A percentile compares a stretch with the other conserved stretches of the same genome.
Evolutionary conservation across 2,797 vertebrate genomes (phyloP).

Genomic region (Cottoperca gobio): DNA sequence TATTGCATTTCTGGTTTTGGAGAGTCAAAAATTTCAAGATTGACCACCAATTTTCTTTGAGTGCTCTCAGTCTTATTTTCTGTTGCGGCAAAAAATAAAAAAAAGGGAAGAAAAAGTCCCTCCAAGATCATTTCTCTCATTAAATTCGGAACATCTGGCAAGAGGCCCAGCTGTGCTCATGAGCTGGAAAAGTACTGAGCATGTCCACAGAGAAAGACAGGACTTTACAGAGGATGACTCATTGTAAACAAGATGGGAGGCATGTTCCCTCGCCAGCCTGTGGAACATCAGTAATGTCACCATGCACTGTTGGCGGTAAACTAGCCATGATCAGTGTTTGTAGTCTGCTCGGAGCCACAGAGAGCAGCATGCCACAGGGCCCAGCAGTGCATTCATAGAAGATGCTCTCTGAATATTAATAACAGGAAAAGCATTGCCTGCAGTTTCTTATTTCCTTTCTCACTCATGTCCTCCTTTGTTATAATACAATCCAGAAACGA

Average conservation of each 20-base stretch:
- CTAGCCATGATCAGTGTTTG: slow-evolving; percentile 63
- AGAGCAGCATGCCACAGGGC: slow-evolving; percentile 53
- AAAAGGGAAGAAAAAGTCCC: slow-evolving; percentile 33
- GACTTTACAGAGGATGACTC: slow-evolving; percentile 79
- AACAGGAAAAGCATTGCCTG: slow-evolving; percentile 44
- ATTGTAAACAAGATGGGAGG: slow-evolving; percentile 78
- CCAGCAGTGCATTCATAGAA: slow-evolving; percentile 55
- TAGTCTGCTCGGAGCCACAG: slow-evolving; percentile 52
- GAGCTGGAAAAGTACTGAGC: slow-evolving; percentile 82
- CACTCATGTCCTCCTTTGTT: slow-evolving; percentile 39
- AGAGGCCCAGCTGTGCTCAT: slow-evolving; percentile 78
- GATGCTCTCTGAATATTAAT: slow-evolving; percentile 78
- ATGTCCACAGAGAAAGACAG: slow-evolving; percentile 72
- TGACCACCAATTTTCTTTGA: slow-evolving; percentile 43
- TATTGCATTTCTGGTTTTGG: slow-evolving; percentile 15
- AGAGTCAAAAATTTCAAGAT: slow-evolving; percentile 27
- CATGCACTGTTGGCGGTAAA: slow-evolving; percentile 70
- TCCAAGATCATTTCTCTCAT: slow-evolving; percentile 74
- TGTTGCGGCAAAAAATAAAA: slow-evolving; percentile 24
- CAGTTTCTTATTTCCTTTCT: slow-evolving; percentile 52
- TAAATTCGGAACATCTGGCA: slow-evolving; percentile 83
- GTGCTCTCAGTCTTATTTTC: slow-evolving; percentile 53
- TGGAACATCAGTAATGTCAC: slow-evolving; percentile 74
- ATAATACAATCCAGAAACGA: slow-evolving; percentile 30
- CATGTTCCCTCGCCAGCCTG: slow-evolving; percentile 70